Base-by-base conservation (phyloP, 1,140 invertebrate genomes). In the Oncopodura yosiiana region DNA sequence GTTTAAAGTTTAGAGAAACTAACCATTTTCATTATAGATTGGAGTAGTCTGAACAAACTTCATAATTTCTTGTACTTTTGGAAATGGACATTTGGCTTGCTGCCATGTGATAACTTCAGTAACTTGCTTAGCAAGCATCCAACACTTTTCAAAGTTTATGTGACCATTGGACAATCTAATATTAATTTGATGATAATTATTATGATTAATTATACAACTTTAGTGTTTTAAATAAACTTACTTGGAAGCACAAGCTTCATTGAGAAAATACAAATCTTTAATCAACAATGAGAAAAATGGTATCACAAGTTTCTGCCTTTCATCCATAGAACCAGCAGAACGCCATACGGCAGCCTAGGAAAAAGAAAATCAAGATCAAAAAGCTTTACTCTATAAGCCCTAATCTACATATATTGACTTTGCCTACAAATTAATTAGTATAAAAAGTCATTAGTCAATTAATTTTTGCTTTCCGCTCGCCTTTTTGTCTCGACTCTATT, bases 211-310 rank as follows among this genome's bases (percentile, higher is more conserved):
- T n/a, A n/a, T n/a, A n/a, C n/a, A n/a, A n/a, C n/a, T n/a, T 50
- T 57, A n/a, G n/a, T n/a, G n/a, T n/a, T n/a, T n/a, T n/a, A n/a
- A n/a, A 49, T 49, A 56, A n/a, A 71, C 74, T 77, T 68, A 84
- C 81, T 81, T 84, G 73, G 84, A 87, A 45, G 83, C 81, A 75
- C 84, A 89, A 41, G 86, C 85, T 72, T 90, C 86, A 70, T 91
- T 89, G 26, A 91, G 75, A 72, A 91, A 87, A 70, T 89, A 90
- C 16, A 92, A 75, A 69, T 92, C 88, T 74, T 92, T 92, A 62
- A 92, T 83, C 65, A 92, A 78, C 44, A 92, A 76, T 69, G 85
- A 89, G 74, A 92, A 91, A 73, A 92, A 92, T 58, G 88, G 88
- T 64, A 92, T 87, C 64, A 92, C 84, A 67, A 90, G 87, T 69